Percentiles rank a stretch among this genome's conserved stretches.
These are phyloP conservation scores for Tadarida brasiliensis DNA, from an alignment of 2,797 vertebrate species.

Conservation along the genomic window DNA sequence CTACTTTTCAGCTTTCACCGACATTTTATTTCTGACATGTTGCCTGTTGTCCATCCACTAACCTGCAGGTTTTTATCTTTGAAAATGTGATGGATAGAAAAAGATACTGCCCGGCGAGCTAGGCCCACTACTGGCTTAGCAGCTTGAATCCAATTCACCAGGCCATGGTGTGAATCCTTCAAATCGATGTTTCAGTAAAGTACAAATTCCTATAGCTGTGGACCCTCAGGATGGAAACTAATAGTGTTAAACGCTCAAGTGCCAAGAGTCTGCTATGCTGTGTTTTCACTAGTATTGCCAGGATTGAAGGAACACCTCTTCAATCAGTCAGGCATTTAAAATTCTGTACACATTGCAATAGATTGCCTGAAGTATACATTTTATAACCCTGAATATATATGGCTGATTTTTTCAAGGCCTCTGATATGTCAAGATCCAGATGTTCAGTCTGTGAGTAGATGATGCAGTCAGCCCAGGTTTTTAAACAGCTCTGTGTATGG, in stretches of 20 bases:
- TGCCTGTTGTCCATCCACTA: neutral
- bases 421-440: neutral
- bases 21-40: slow-evolving; percentile 4
- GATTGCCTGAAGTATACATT: slow-evolving; percentile 15
- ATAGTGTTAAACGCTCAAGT: neutral
- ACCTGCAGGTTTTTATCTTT: neutral
- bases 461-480: neutral
- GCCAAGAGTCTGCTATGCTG: neutral
- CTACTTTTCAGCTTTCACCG: neutral
- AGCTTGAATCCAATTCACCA: neutral
- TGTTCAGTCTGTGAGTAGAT: neutral
- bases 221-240: neutral
- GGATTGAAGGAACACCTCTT: neutral
- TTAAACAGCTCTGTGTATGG: neutral
- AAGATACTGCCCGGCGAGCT: neutral
- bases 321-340: slow-evolving; percentile 3
- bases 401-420: slow-evolving; percentile 6
- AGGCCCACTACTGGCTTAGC: neutral
- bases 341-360: neutral
- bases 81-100: neutral
- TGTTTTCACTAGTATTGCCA: neutral
- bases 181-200: neutral
- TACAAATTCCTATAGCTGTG: neutral
- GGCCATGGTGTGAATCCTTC: neutral
- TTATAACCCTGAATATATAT: slow-evolving; percentile 11